Evolutionary conservation across 2,888 invertebrate species (phyloP).

Genomic region (Netelia virgata): DNA sequence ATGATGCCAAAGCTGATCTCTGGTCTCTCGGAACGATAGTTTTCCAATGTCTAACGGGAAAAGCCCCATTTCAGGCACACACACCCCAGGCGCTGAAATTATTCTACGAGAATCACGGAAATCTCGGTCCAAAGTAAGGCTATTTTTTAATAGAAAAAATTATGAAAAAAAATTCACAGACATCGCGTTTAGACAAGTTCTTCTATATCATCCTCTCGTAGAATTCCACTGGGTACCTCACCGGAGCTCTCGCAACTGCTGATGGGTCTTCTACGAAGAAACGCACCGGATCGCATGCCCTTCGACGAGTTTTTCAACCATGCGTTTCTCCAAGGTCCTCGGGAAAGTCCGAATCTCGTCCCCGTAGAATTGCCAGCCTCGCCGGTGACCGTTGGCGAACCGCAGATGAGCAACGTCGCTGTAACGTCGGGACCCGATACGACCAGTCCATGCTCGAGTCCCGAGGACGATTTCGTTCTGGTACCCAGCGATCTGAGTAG

Average conservation of each 20-base stretch:
- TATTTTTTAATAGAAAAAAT: background rate
- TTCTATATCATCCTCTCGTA: constrained; percentile 82
- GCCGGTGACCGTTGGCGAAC: constrained; percentile 77
- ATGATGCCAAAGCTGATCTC: constrained; percentile 99
- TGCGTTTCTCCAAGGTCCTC: constrained; percentile 91
- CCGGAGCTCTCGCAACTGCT: constrained; percentile 95
- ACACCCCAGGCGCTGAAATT: constrained; percentile 98
- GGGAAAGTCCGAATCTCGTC: constrained; percentile 85
- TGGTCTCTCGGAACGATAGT: constrained; percentile 99
- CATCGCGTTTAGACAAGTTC: background rate
- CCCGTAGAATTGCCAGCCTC: constrained; percentile 82
- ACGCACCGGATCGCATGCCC: constrained; percentile 97
- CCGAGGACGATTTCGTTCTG: constrained; percentile 84
- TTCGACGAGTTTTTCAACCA: constrained; percentile 99
- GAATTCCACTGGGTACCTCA: constrained; percentile 97
- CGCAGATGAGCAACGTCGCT: constrained; percentile 73
- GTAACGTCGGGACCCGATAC: constrained; percentile 78
- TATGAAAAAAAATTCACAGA: background rate
- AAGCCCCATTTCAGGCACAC: constrained; percentile 99
- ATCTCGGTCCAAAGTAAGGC: constrained; percentile 94
- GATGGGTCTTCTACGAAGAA: constrained; percentile 94
- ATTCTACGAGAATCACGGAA: constrained; percentile 98
- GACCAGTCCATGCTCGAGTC: constrained; percentile 83
- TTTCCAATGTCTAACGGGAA: constrained; percentile 98
- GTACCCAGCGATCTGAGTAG: constrained; percentile 83